Conservation (phyloP, 1,140 invertebrate genomes). For the Drosophila sturtevanti region DNA sequence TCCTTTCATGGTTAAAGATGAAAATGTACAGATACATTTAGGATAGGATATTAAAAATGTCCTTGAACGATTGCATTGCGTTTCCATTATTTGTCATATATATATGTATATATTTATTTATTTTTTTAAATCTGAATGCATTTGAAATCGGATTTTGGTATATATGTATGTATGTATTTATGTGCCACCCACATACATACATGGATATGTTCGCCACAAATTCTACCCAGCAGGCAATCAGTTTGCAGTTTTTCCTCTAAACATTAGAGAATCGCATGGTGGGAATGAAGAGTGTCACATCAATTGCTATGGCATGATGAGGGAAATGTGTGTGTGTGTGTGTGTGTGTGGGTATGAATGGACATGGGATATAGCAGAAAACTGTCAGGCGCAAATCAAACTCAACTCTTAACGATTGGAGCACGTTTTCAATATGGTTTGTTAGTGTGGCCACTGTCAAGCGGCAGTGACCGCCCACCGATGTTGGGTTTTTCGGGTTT, state of each 20-base stretch:
- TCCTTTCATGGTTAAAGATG: too few relatives aligned
- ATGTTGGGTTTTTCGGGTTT: background rate
- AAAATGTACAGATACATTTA: too few relatives aligned
- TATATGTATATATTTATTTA: background rate
- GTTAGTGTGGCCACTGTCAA: slow-evolving; percentile 52
- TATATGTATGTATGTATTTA: background rate
- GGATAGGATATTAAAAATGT: too few relatives aligned
- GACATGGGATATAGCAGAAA: slow-evolving; percentile 25
- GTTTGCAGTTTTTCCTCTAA: slow-evolving; percentile 2
- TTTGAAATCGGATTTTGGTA: slow-evolving; percentile 5
- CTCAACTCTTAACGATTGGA: slow-evolving; percentile 72
- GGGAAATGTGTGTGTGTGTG: background rate
- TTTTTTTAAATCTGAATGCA: slow-evolving; percentile 6
- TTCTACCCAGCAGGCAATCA: slow-evolving; percentile 5
- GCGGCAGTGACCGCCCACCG: slow-evolving; percentile 11
- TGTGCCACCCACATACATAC: background rate
- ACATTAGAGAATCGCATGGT: background rate
- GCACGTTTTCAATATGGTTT: slow-evolving; percentile 79
- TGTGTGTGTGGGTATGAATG: background rate
- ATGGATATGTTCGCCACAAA: slow-evolving; percentile 1
- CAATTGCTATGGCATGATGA: background rate
- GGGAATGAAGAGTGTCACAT: background rate
- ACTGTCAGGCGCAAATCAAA: slow-evolving; percentile 74
- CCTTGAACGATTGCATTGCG: too few relatives aligned
- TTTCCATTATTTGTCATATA: background rate